Percentiles rank a stretch among this genome's conserved stretches.
Conservation (phyloP, 2,797 vertebrate species). For the Neosalanx taihuensis region DNA sequence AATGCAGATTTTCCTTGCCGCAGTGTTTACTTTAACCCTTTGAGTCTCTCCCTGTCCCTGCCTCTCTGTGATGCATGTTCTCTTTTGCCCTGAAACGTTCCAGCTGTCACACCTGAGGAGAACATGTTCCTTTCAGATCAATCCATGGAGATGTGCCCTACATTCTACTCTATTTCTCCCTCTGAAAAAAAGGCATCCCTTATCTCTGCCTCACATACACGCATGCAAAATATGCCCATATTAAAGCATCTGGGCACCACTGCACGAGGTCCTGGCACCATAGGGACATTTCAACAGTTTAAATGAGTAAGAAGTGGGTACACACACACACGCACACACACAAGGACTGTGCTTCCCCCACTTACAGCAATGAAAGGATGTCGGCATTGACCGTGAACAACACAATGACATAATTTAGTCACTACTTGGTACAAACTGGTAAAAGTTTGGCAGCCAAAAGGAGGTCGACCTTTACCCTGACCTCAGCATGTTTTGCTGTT, state of each 20-base stretch:
- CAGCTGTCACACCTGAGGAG: constrained; percentile 53
- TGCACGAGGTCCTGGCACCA: constrained; percentile 12
- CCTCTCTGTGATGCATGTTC: constrained; percentile 36
- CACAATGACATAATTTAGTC: neutral
- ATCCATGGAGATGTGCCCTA: constrained; percentile 59
- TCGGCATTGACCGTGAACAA: neutral
- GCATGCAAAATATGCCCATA: constrained; percentile 45
- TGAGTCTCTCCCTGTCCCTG: neutral
- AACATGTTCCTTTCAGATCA: constrained; percentile 52
- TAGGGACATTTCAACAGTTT: constrained; percentile 21
- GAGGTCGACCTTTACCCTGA: neutral
- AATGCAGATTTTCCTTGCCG: neutral
- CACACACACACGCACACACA: neutral
- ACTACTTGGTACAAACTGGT: neutral
- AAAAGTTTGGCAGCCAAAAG: neutral
- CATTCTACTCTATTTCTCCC: constrained; percentile 44
- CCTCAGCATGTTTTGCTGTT: constrained; percentile 3
- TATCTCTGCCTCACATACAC: constrained; percentile 51
- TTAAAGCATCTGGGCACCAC: constrained; percentile 35
- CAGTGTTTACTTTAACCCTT: constrained; percentile 1
- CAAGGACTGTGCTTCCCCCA: neutral
- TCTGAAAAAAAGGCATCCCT: constrained; percentile 32
- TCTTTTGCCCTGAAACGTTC: constrained; percentile 38
- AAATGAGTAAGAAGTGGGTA: constrained; percentile 27
- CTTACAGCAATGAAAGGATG: neutral